Evolutionary conservation across 92 coral and sea anemone genomes (phyloP), one percentile per base, ranked within the genome.

Genomic region (Pocillopora grandis): DNA sequence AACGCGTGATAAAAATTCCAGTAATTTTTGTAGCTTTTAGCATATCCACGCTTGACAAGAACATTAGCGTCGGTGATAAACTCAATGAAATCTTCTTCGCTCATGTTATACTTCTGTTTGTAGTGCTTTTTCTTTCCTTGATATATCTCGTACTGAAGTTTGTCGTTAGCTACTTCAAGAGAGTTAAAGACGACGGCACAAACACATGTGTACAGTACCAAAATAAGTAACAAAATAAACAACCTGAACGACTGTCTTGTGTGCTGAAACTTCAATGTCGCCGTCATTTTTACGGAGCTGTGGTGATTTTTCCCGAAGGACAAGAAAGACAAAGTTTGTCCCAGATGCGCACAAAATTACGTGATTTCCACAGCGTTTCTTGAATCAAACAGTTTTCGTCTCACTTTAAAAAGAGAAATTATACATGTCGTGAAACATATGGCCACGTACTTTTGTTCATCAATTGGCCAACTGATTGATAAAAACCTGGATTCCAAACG

Each of bases 1-100:
- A 94, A 94, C 18, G 98, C 88, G 77, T 92, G 95, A 62, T 94
- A 94, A 68, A 94, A 94, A 42, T 92, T 86, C 96, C 98, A 94
- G 74, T 88, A 90, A 80, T 92, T 52, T 55, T 62, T 92, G 81
- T 90, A 86, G 9, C 66, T 71, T 52, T 72, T 14, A 0, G 74
- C 72, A 64, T 83, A 94, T 1, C 94, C 95, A 35, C 90, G 78
- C 62, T 92, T 94, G 61, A 85, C 87, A 58, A 92, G 81, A 58
- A 85, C 67, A 67, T 77, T 84, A 10, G 87, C 84, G 61, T 92
- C 94, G 19, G 57, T 27, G 71, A 80, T 84, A 20, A 94, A 79
- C 18, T 33, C 64, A 17, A 87, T 70, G 68, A 93, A 90, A 23
- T 94, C 92, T 0, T 83, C 81, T 16, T 92, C 92, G 48, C 92